Percentiles rank a stretch among this genome's conserved stretches.
These are phyloP conservation scores for Entomyzon cyanotis DNA, from an alignment of 2,113 vertebrate species.

Conservation along the genomic window DNA sequence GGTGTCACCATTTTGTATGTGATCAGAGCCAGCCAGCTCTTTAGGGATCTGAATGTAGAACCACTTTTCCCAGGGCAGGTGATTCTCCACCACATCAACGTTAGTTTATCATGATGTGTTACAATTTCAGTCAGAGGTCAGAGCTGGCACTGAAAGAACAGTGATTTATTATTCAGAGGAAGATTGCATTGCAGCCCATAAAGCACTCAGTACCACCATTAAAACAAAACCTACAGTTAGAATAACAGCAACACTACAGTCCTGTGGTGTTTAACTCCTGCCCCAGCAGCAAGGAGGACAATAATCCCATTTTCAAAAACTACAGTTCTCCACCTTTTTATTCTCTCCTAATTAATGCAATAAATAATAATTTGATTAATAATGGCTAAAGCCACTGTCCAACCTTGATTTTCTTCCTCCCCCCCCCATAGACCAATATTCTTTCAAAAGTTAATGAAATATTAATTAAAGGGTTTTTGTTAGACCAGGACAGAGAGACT, in stretches of 20 bases:
- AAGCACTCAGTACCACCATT: background rate
- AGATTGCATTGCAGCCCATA: background rate
- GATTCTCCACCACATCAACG: background rate
- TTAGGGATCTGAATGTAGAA: background rate
- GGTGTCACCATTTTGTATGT: background rate
- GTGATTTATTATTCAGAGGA: background rate
- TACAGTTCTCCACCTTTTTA: background rate
- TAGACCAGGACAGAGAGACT: background rate
- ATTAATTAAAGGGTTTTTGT: background rate
- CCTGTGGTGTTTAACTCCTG: background rate
- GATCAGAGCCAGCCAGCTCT: background rate
- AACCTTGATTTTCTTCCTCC: background rate
- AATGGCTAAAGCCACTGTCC: background rate
- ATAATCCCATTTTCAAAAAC: background rate
- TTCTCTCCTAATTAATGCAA: background rate
- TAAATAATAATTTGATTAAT: background rate
- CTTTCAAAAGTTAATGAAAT: background rate
- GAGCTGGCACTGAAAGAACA: background rate
- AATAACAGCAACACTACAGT: background rate
- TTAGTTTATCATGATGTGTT: background rate
- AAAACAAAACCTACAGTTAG: background rate
- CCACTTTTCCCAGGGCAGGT: background rate
- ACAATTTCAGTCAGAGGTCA: conserved; percentile 23
- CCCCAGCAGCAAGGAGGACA: background rate
- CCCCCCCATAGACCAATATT: background rate